A percentile compares a stretch with the other conserved stretches of the same genome.
These are phyloP conservation scores for Steinernema feltiae DNA, from an alignment of 1,140 invertebrate genomes.

Conservation along the genomic window DNA sequence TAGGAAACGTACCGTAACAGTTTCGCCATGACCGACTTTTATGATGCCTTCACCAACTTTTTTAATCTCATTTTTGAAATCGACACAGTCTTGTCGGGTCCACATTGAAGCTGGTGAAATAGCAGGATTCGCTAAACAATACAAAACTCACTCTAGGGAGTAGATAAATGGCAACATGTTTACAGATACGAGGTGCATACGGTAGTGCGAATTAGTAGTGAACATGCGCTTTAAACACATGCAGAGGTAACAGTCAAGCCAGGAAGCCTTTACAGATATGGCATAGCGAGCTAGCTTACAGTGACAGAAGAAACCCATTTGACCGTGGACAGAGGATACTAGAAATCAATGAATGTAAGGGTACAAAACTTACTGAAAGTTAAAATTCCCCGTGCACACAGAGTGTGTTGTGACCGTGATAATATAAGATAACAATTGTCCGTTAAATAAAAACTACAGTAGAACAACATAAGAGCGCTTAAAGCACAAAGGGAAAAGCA, in stretches of 20 bases:
- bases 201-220: slow-evolving; percentile 17
- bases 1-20: slow-evolving; percentile 70
- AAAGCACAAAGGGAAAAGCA: slow-evolving; percentile 3
- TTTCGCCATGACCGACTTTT: slow-evolving; percentile 91
- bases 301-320: slow-evolving; percentile 58
- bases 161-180: background rate
- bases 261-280: slow-evolving; percentile 14
- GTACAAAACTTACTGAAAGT: background rate
- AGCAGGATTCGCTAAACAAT: slow-evolving; percentile 52
- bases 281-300: slow-evolving; percentile 43
- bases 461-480: background rate
- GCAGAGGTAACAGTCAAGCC: slow-evolving; percentile 10
- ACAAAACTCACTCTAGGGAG: background rate
- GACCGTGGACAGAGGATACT: slow-evolving; percentile 55
- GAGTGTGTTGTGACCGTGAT: slow-evolving; percentile 4
- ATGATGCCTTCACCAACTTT: slow-evolving; percentile 84
- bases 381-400: background rate
- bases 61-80: slow-evolving; percentile 70
- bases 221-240: background rate
- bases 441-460: background rate
- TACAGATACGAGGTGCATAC: background rate
- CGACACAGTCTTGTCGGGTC: slow-evolving; percentile 81
- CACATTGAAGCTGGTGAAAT: slow-evolving; percentile 83
- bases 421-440: background rate
- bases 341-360: slow-evolving; percentile 24